A percentile compares a stretch with the other conserved stretches of the same genome.
Evolutionary conservation across 64 coral and sea anemone genomes (phyloP).

Genomic region (Actinia tenebrosa): DNA sequence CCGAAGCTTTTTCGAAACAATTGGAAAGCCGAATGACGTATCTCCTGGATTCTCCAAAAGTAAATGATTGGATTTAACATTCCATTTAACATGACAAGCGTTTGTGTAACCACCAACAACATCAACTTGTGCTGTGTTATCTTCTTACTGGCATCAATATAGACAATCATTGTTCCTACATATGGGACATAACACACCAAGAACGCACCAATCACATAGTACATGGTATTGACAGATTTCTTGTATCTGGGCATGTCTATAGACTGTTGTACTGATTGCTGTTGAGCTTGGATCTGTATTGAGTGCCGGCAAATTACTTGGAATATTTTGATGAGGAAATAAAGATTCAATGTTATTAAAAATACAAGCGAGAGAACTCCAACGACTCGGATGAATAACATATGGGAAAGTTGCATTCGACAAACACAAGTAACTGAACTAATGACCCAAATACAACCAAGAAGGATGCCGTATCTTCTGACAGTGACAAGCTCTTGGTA

Average conservation of each 20-base stretch:
- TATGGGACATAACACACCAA: too few species aligned
- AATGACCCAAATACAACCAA: background rate
- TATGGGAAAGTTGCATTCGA: too few species aligned
- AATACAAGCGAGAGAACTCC: too few species aligned
- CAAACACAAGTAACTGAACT: background rate
- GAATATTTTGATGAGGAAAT: background rate
- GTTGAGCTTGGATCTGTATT: background rate
- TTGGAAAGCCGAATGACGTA: background rate
- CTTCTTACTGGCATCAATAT: too few species aligned
- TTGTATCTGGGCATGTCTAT: background rate
- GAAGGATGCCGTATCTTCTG: background rate
- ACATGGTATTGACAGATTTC: slow-evolving; percentile 4
- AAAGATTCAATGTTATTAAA: too few species aligned
- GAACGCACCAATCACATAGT: background rate
- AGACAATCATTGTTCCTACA: too few species aligned
- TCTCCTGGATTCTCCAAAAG: background rate
- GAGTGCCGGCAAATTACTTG: background rate
- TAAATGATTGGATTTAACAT: too few species aligned
- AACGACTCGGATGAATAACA: too few species aligned
- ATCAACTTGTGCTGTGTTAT: too few species aligned
- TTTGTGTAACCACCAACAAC: too few species aligned
- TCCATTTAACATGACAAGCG: background rate
- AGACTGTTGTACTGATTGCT: background rate
- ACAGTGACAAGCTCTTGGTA: background rate
- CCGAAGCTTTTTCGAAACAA: too few species aligned